A percentile compares a stretch with the other conserved stretches of the same genome.
These are phyloP conservation scores for Paedocypris micromegethes DNA, from an alignment of 2,797 vertebrate genomes.

Conservation along the genomic window DNA sequence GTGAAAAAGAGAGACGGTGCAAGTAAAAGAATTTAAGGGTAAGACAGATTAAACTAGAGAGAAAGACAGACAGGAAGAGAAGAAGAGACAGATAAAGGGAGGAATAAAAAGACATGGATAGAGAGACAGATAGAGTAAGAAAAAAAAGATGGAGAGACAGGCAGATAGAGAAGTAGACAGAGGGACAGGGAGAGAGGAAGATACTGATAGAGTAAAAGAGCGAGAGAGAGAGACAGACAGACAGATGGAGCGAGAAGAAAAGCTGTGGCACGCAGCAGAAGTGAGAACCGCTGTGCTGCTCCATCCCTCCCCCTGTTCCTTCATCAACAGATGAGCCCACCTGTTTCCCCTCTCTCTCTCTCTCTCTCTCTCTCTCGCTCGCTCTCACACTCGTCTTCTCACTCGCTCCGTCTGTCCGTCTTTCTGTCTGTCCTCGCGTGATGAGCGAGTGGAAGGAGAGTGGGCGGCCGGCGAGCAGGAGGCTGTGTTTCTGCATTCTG, in stretches of 20 bases:
- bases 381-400: slow-evolving; percentile 14
- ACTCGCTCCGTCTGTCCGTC: slow-evolving; percentile 18
- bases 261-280: slow-evolving; percentile 23
- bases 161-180: no score
- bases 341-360: slow-evolving; percentile 70
- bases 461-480: slow-evolving; percentile 16
- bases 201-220: no score
- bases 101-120: no score
- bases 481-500: slow-evolving; percentile 67
- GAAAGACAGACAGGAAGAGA: no score
- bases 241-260: slow-evolving; percentile 1
- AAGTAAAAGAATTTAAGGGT: no score
- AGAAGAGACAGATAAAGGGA: no score
- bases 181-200: no score
- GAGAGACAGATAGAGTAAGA: no score
- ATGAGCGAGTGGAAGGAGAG: slow-evolving; percentile 47
- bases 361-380: slow-evolving; percentile 16
- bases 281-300: slow-evolving; percentile 13
- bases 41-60: no score
- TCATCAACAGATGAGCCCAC: slow-evolving; percentile 76
- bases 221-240: background rate
- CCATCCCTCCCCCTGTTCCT: slow-evolving; percentile 11
- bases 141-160: no score
- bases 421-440: slow-evolving; percentile 35
- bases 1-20: no score